A percentile compares a stretch with the other conserved stretches of the same genome.
Evolutionary conservation across 2,113 vertebrate genomes (phyloP).

Genomic region (Zosterops borbonicus): DNA sequence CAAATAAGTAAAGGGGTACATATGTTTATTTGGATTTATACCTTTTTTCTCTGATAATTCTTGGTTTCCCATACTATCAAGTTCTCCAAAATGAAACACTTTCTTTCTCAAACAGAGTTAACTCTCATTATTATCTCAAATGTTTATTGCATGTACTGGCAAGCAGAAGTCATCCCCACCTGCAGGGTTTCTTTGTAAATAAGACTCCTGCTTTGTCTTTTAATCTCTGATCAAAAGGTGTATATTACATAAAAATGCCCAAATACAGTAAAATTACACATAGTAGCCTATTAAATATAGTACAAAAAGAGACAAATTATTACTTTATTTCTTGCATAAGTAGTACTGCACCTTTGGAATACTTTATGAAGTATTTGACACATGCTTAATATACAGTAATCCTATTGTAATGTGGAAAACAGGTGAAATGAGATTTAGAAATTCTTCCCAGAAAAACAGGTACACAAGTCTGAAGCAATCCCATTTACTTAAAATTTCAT

Average conservation of each 20-base stretch:
- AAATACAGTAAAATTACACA: background rate
- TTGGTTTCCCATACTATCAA: background rate
- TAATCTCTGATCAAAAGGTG: background rate
- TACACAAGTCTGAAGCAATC: background rate
- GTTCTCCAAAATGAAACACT: background rate
- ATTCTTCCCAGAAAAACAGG: background rate
- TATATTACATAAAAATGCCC: background rate
- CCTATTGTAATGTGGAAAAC: background rate
- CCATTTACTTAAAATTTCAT: constrained; percentile 2
- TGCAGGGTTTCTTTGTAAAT: background rate
- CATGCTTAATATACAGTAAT: background rate
- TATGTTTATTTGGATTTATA: background rate
- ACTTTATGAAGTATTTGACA: background rate
- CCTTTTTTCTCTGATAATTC: background rate
- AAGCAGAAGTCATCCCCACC: background rate
- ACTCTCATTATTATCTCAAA: background rate
- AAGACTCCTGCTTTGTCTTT: background rate
- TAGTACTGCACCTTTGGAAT: background rate
- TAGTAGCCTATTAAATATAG: background rate
- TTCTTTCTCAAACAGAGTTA: background rate
- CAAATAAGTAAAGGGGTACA: background rate
- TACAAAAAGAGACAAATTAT: background rate
- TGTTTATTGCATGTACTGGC: background rate
- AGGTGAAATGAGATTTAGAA: background rate
- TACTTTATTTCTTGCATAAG: background rate